These are phyloP conservation scores for Brachionus koreanus DNA, from an alignment of 1,140 invertebrate species.

Conservation along the genomic window DNA sequence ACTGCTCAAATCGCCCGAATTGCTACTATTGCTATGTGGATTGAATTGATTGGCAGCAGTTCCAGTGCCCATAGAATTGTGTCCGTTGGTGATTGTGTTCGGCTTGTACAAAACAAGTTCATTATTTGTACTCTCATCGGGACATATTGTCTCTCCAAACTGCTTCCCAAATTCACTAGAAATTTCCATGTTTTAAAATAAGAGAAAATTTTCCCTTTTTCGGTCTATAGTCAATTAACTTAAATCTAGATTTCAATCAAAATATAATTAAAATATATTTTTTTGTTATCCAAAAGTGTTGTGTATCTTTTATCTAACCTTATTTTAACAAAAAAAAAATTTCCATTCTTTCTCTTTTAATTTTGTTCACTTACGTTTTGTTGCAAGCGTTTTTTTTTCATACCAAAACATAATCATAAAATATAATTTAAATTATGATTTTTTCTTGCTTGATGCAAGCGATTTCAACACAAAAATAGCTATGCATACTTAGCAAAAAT, in stretches of 20 bases:
- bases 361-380: not conserved
- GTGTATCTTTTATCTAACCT: not conserved
- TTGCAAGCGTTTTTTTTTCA: not conserved
- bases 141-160: not conserved
- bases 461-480: not conserved
- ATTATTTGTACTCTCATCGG: not conserved
- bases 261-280: not conserved
- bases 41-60: not conserved
- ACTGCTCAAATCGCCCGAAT: not conserved
- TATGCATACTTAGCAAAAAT: not conserved
- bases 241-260: slow-evolving; percentile 9
- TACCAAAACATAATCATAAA: not conserved
- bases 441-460: not conserved
- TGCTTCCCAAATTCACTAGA: not conserved
- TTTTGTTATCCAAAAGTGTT: not conserved
- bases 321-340: not conserved
- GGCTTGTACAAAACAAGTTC: slow-evolving; percentile 2
- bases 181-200: not conserved
- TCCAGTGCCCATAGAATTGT: not conserved
- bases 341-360: not conserved
- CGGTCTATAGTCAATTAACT: not conserved
- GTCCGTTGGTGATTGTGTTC: slow-evolving; percentile 4
- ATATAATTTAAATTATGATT: slow-evolving; percentile 7
- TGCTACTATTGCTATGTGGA: slow-evolving; percentile 4
- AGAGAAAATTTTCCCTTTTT: not conserved